Base-by-base conservation (phyloP, 2,113 vertebrate genomes). In the Opisthocomus hoazin region DNA sequence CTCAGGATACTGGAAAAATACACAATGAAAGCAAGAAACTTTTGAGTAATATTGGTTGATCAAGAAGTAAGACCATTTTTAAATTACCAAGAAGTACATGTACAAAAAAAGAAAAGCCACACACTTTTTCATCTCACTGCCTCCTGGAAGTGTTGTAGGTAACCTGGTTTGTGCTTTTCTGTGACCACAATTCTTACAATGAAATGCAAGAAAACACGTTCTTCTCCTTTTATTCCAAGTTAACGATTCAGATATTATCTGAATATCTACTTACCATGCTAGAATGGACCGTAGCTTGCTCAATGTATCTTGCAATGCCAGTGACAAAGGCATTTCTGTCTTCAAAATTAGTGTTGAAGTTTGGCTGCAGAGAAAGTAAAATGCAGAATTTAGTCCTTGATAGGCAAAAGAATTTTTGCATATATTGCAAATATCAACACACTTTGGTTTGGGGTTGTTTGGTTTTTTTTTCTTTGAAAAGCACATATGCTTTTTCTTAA, bases 291-390 rank as follows among this genome's bases (percentile, higher is more conserved):
- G 99, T 99, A 77, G 99, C 99, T 93, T 99, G 99, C 87, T 99
- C 99, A 23, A 99, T 99, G 97, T 99, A 99, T 97, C 99, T 98
- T 45, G 99, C 99, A 87, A 99, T 99, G 57, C 99, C 99, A 1
- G 99, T 99, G 96, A 99, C 99, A 92, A 99, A 99, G 0, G 99
- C 99, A 98, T 99, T 99, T 85, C 99, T 98, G 97, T 99, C 99
- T 97, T 99, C 99, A 90, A 99, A 99, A 98, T 99, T 99, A 91
- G 99, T 99, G 98, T 99, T 99, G 98, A 99, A 99, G 95, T 99
- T 99, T 32, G 99, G 99, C 99, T 99, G 96, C 13, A 90, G 74
- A 82, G 48, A 94, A 97, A 87, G 71, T 77, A 58, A 64, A 89
- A 80, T 13, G 11, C 1, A 22, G n/a, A 88, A 74, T 61, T 80